phyloP scores from a whole-genome alignment of 2,113 vertebrate species.

The Colossoma macropomum region DNA sequence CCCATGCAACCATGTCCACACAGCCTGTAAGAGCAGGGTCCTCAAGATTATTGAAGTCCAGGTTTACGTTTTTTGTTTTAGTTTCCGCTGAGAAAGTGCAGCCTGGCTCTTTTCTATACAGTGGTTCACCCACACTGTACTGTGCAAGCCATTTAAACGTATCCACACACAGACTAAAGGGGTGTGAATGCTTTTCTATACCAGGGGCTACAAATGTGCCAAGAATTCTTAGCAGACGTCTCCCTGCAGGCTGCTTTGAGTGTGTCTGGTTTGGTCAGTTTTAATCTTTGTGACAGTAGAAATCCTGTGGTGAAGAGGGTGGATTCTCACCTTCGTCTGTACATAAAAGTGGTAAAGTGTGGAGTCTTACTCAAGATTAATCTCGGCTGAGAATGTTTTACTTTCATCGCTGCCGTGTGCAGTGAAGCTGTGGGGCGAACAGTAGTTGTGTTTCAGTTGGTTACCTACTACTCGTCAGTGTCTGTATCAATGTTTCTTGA shows the following conservation, averaged over 20 bases:
- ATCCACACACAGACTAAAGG: background rate
- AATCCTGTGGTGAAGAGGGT: background rate
- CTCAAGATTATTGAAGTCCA: background rate
- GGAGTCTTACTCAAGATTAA: background rate
- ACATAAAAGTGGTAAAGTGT: background rate
- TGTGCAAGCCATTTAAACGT: background rate
- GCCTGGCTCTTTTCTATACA: background rate
- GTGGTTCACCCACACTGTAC: background rate
- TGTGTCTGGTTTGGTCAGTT: background rate
- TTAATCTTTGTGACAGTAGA: background rate
- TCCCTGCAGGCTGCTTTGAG: background rate
- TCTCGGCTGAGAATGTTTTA: background rate
- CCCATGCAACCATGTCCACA: background rate
- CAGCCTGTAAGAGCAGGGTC: background rate
- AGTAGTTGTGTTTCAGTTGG: background rate
- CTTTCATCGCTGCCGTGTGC: constrained; percentile 3
- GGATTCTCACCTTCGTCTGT: background rate
- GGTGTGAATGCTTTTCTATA: background rate
- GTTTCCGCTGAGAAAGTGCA: background rate
- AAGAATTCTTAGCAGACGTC: constrained; percentile 4
- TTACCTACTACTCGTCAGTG: background rate
- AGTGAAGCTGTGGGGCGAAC: background rate
- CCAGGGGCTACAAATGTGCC: constrained; percentile 22
- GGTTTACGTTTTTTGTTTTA: background rate
- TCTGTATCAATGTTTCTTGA: constrained; percentile 15